phyloP scores from a whole-genome alignment of 2,888 invertebrate species.

The Synanthedon formicaeformis region DNA sequence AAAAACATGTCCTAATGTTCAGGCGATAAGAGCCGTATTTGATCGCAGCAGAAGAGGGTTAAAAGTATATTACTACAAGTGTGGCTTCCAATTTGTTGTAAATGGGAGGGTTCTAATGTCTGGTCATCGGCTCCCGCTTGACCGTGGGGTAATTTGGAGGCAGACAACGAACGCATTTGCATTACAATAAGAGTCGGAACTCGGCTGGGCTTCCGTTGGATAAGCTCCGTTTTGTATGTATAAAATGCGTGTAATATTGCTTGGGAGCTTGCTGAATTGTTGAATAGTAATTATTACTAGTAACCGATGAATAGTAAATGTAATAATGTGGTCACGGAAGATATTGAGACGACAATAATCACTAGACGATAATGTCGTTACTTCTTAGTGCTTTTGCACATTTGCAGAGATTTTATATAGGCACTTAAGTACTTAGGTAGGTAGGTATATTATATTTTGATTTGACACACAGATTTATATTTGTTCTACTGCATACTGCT shows the following conservation, averaged over 20 bases:
- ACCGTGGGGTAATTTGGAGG: conserved; percentile 67
- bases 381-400: too few species aligned
- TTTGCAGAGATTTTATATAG: too few species aligned
- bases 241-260: conserved; percentile 37
- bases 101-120: conserved; percentile 63
- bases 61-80: conserved; percentile 12
- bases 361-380: not conserved
- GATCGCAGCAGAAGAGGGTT: not conserved
- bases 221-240: conserved; percentile 53
- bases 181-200: conserved; percentile 62
- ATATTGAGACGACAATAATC: not conserved
- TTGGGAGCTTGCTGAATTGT: conserved; percentile 36
- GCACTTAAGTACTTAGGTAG: too few species aligned
- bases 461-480: too few species aligned
- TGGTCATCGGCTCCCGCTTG: conserved; percentile 60
- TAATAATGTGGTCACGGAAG: not conserved
- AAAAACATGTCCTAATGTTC: conserved; percentile 15
- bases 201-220: conserved; percentile 54
- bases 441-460: too few species aligned
- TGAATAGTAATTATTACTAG: conserved; percentile 45
- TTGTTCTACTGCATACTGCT: too few species aligned
- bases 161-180: conserved; percentile 68
- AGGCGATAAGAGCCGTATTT: conserved; percentile 22
- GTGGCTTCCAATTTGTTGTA: conserved; percentile 47
- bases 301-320: conserved; percentile 6